Evolutionary conservation across 2,113 vertebrate species (phyloP), one percentile per base, ranked within the genome.

Genomic region (Larimichthys crocea): DNA sequence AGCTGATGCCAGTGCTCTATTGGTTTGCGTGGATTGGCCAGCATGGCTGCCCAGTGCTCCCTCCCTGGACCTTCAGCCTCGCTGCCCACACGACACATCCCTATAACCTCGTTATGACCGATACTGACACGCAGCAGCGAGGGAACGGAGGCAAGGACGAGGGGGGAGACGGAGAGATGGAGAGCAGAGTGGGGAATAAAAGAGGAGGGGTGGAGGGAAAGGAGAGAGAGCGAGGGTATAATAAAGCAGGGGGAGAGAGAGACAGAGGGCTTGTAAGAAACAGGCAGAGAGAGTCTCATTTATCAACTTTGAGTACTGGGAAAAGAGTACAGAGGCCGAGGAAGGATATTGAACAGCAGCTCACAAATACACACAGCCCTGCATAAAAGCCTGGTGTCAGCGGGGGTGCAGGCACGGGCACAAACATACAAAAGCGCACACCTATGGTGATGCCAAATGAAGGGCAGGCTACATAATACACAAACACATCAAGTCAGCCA

Each of bases 1-100:
- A 98, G 95, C 89, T 96, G 96, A 83, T 98, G 96, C 97, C 97
- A 98, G 86, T 97, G 97, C 73, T 98, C 97, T 67, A 98, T 97
- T n/a, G 97, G 97, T 84, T 98, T 97, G 76, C 97, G 96, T 9
- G 97, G 97, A 79, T 98, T 98, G 48, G 95, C 96, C 94, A 98
- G 84, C 97, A 98, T 98, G 94, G 97, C 97, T 0, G 94, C 86
- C 97, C 97, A 97, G 94, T 98, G 97, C 87, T 98, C 97, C 19
- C 97, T 95, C 65, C 97, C 97, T 0, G 96, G 96, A 29, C 96
- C 96, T 0, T 97, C 96, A 0, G 96, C 96, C 0, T 96, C 96
- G 1, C 96, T 96, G 67, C 97, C 97, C 82, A 98, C 96, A 10
- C 96, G 96, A 82, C 97, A 98, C 95, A 98, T 97, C 19, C 97